Conservation (phyloP, 2,797 vertebrate genomes). For the Morus bassanus region DNA sequence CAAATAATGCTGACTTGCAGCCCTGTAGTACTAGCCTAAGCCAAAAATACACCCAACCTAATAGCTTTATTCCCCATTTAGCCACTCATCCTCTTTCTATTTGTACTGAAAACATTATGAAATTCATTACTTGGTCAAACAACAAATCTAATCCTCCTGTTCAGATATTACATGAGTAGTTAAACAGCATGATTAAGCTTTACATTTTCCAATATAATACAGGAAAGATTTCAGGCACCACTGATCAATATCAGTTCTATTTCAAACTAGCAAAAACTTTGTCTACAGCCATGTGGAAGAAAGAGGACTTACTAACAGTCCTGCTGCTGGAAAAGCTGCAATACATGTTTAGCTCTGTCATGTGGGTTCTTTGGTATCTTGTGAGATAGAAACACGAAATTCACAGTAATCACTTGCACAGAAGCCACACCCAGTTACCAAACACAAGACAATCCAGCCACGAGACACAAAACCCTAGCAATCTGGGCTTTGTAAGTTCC, state of each 20-base stretch:
- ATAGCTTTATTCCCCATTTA: constrained; percentile 22
- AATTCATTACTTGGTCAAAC: not conserved
- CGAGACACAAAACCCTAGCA: not conserved
- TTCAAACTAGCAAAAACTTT: not conserved
- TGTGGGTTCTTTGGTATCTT: not conserved
- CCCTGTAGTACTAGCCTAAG: not conserved
- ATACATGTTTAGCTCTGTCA: not conserved
- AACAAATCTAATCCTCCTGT: not conserved
- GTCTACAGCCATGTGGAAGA: not conserved
- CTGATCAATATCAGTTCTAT: not conserved
- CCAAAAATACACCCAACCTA: constrained; percentile 30
- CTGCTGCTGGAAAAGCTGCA: constrained; percentile 4
- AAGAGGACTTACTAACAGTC: not conserved
- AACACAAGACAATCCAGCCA: not conserved
- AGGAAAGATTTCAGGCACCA: not conserved
- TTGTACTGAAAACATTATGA: constrained; percentile 1
- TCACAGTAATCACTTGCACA: not conserved
- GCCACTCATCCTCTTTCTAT: constrained; percentile 14
- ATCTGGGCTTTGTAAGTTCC: not conserved
- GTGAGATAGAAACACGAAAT: not conserved
- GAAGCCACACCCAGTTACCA: constrained; percentile 4
- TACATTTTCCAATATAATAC: not conserved
- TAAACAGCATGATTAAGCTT: not conserved
- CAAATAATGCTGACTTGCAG: constrained; percentile 48
- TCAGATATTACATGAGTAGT: not conserved